Percentiles rank a stretch among this genome's conserved stretches.
These are phyloP conservation scores for Hirtodrosophila duncani DNA, from an alignment of 2,888 invertebrate genomes.

Conservation along the genomic window DNA sequence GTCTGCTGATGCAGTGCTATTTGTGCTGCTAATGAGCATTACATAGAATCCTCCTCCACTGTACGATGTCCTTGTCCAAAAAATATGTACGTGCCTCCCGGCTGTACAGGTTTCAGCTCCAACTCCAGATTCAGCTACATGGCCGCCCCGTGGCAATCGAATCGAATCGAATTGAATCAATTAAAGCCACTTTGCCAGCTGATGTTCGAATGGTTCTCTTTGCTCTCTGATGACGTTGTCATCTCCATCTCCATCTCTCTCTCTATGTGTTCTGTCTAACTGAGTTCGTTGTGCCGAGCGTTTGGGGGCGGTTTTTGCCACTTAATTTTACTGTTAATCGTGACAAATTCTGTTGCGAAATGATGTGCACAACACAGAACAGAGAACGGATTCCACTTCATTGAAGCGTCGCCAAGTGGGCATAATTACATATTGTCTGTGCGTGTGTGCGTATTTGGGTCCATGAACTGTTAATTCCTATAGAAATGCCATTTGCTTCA, in stretches of 20 bases:
- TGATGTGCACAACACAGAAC: constrained; percentile 43
- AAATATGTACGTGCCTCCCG: too few relatives aligned
- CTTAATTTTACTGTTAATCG: constrained; percentile 44
- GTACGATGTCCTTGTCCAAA: too few relatives aligned
- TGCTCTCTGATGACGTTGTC: constrained; percentile 23
- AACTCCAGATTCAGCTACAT: too few relatives aligned
- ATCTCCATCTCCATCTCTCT: constrained; percentile 19
- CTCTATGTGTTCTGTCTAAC: neutral
- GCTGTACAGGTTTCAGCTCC: too few relatives aligned
- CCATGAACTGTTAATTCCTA: constrained; percentile 61
- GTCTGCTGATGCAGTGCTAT: too few relatives aligned
- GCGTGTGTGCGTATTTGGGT: constrained; percentile 10
- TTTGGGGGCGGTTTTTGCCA: too few relatives aligned
- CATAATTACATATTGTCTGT: constrained; percentile 46
- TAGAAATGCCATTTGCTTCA: constrained; percentile 36
- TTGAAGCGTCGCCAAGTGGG: constrained; percentile 59
- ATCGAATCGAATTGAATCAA: constrained; percentile 68
- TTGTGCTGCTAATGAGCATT: too few relatives aligned
- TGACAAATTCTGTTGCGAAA: constrained; percentile 50
- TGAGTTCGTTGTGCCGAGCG: too few relatives aligned
- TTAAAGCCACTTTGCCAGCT: constrained; percentile 53
- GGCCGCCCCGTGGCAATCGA: constrained; percentile 26
- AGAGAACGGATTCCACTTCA: constrained; percentile 49
- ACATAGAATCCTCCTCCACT: too few relatives aligned
- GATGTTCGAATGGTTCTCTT: constrained; percentile 5